Base-by-base conservation (phyloP, 1,140 invertebrate species). In the Cydia strobilella region DNA sequence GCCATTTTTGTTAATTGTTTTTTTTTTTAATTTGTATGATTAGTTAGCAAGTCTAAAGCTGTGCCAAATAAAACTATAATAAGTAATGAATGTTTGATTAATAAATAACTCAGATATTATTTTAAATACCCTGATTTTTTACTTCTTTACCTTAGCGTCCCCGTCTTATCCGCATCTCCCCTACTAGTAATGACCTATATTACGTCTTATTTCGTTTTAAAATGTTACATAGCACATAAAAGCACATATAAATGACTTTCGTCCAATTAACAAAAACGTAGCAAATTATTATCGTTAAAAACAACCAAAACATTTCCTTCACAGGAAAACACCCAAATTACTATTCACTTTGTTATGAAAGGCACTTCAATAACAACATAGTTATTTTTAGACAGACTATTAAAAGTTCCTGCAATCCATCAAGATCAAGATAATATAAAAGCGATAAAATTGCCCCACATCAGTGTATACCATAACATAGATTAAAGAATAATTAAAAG, bases 361-460 rank as follows among this genome's bases (percentile, higher is more conserved):
- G 9, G 9, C 15, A 23, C 20, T 20, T 3, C 20, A 59, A 18
- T 18, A 54, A 59, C 20, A 59, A 59, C 20, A 59, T 23, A 59
- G 20, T 59, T 20, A 23, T 59, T 59, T 10, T 59, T 59, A 59
- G 54, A 23, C 54, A 12, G 23, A 12, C 54, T 23, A 59, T 20
- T 18, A 59, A 51, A 51, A 59, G 51, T 59, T 18, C 51, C n/a
- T 59, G 51, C 15, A 59, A 59, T 59, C 54, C 54, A 23, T 59
- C 54, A 59, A 54, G n/a, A 54, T 54, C 51, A 7, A n/a, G 54
- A 59, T 59, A 59, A 59, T 3, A n/a, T 18, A 20, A 18, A 59
- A 59, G 9, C 7, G 20, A 59, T 59, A 18, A 23, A 9, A 9
- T 2, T 59, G 18, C 20, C 20, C 20, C 9, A 23, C 20, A 59